A percentile compares a stretch with the other conserved stretches of the same genome.
Conservation (phyloP, 1,140 invertebrate species). For the Anoplolepis gracilipes region DNA sequence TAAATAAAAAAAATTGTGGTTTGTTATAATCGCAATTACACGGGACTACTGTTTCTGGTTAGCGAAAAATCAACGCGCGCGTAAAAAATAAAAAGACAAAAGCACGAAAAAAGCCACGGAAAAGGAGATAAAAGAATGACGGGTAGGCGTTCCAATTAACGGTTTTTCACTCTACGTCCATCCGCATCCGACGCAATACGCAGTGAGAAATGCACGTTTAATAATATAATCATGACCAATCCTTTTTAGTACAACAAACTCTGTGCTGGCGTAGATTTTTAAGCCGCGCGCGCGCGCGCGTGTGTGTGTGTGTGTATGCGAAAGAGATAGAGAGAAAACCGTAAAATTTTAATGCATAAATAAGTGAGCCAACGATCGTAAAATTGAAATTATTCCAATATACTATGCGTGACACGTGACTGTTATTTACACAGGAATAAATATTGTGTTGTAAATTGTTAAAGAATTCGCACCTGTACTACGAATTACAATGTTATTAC, state of each 20-base stretch:
- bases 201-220: conserved; percentile 41
- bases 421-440: neutral
- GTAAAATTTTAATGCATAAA: neutral
- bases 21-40: conserved; percentile 44
- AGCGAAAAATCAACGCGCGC: conserved; percentile 21
- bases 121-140: conserved; percentile 10
- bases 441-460: conserved; percentile 2
- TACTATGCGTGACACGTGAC: neutral
- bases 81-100: neutral
- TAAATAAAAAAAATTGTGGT: conserved; percentile 18
- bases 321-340: neutral
- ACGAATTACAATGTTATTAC: neutral
- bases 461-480: neutral
- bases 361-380: neutral
- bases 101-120: neutral
- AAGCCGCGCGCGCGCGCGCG: neutral
- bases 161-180: conserved; percentile 30
- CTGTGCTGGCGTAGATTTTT: neutral
- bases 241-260: neutral
- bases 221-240: conserved; percentile 39
- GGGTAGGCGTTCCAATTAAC: conserved; percentile 52
- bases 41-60: neutral
- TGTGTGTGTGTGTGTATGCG: too few relatives aligned
- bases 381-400: neutral
- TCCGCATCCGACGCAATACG: conserved; percentile 1